Conservation (phyloP, 2,888 invertebrate species). For the Buathra laborator region DNA sequence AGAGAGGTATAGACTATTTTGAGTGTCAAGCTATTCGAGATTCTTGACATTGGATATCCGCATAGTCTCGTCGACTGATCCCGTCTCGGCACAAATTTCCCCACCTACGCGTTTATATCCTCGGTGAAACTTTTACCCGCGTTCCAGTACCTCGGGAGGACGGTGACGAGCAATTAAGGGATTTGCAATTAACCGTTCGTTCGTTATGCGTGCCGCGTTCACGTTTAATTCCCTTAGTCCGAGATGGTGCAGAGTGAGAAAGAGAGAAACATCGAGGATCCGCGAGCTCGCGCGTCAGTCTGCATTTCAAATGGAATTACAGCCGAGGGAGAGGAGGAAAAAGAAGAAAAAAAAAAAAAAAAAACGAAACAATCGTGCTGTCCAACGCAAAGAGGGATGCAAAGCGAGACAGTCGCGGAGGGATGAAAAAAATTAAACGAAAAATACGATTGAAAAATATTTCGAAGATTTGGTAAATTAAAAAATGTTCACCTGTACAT, state of each 20-base stretch:
- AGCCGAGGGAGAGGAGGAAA: slow-evolving; percentile 64
- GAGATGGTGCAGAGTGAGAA: slow-evolving; percentile 70
- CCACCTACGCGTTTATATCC: background rate
- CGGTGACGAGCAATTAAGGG: slow-evolving; percentile 73
- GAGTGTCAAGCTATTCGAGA: slow-evolving; percentile 53
- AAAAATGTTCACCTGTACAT: slow-evolving; percentile 81
- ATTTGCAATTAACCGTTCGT: slow-evolving; percentile 72
- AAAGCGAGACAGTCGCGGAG: background rate
- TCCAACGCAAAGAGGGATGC: slow-evolving; percentile 28
- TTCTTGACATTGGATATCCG: slow-evolving; percentile 58
- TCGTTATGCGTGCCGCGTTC: slow-evolving; percentile 82
- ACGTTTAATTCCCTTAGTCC: slow-evolving; percentile 83
- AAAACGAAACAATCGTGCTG: slow-evolving; percentile 57
- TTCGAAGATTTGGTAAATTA: background rate
- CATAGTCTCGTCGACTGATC: slow-evolving; percentile 16
- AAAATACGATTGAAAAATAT: background rate
- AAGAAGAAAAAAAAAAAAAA: slow-evolving; percentile 20
- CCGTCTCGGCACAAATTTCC: background rate
- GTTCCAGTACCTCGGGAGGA: slow-evolving; percentile 10
- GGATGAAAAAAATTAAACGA: slow-evolving; percentile 10
- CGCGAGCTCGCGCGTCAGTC: slow-evolving; percentile 82
- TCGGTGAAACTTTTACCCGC: slow-evolving; percentile 62
- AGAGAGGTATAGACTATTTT: slow-evolving; percentile 14
- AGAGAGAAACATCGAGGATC: slow-evolving; percentile 11
- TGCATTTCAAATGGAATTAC: slow-evolving; percentile 84